A percentile compares a stretch with the other conserved stretches of the same genome.
Evolutionary conservation across 2,113 vertebrate species (phyloP).

Genomic region (Pluvialis apricaria): DNA sequence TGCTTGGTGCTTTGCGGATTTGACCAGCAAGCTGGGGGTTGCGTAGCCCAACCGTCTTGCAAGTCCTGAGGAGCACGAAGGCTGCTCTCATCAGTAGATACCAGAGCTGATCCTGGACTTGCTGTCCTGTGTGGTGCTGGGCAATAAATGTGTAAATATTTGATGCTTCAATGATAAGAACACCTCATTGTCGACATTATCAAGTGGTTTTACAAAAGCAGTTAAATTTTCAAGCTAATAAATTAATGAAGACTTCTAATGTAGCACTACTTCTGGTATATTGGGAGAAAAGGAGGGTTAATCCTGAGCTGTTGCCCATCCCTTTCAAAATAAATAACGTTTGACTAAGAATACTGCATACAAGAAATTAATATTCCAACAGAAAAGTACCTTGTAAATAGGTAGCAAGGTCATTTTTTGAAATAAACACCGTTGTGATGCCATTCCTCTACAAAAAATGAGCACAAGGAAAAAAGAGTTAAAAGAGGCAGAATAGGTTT

Average conservation of each 20-base stretch:
- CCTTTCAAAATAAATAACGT: neutral
- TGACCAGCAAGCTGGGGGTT: neutral
- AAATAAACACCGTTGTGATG: neutral
- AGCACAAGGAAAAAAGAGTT: neutral
- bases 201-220: neutral
- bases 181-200: neutral
- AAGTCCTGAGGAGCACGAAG: neutral
- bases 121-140: neutral
- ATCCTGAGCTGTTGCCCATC: neutral
- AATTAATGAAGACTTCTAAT: neutral
- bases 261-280: neutral
- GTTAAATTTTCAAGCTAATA: neutral
- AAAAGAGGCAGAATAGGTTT: neutral
- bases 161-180: neutral
- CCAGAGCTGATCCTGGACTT: too few species aligned
- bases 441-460: neutral
- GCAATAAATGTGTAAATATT: neutral
- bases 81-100: neutral
- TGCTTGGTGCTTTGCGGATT: neutral
- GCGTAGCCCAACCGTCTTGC: neutral
- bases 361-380: neutral
- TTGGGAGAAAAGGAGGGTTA: neutral
- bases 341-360: neutral
- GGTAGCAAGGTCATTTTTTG: neutral
- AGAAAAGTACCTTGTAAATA: neutral